Evolutionary conservation across 2,888 invertebrate species (phyloP), one percentile per base, ranked within the genome.

Genomic region (Lucinisca nassula): DNA sequence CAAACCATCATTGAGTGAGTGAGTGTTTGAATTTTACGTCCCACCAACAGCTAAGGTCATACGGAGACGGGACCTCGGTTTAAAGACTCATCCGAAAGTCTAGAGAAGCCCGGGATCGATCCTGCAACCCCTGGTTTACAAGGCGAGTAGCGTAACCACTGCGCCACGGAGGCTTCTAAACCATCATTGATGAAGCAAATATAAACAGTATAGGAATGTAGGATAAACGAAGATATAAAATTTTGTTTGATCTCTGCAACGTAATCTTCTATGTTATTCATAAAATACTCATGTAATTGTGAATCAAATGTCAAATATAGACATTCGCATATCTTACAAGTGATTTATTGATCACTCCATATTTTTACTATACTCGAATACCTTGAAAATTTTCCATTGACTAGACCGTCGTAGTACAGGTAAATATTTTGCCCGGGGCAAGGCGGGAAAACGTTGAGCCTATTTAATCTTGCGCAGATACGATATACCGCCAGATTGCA

Each of bases 381-480:
- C 4, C 32, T 67, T 24, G 4, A 67, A 67, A 67, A 67, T 67
- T 67, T 67, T 67, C 67, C 67, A 67, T 67, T 67, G 67, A 67
- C 67, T 67, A 67, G n/a, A 58, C 27, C 24, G 10, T 58, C 14
- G 40, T 21, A 55, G 10, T 55, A 21, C 21, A 55, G 55, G 55
- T 30, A 61, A 61, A 67, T 67, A 67, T 32, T 67, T 55, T 32
- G 24, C 67, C 67, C 1, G 8, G 35, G 67, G 67, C 67, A 12
- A 35, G 45, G 67, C 67, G 67, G 67, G 67, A 67, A 67, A 67
- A 45, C 8, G 32, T 35, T 32, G 35, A 32, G 24, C 21, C 32
- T 30, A 67, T 67, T 30, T 35, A 35, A 55, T 14, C 55, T 55
- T 35, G 35, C 8, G 1, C 67, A 32, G 67, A 30, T 67, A 67